phyloP scores from a whole-genome alignment of 2,113 vertebrate species.

The Oreochromis tanganicae region DNA sequence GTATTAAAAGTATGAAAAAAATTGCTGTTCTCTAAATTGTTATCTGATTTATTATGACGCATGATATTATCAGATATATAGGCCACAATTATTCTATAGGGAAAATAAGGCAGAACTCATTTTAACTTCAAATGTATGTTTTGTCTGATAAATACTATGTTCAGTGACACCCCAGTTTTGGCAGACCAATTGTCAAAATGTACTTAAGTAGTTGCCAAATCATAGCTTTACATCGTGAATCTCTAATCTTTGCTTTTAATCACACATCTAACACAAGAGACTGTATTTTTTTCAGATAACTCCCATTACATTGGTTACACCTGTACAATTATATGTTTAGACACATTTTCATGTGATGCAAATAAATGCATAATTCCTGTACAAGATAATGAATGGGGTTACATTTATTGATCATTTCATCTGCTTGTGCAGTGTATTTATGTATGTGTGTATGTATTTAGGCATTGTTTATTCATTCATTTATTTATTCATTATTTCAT shows the following conservation, averaged over 20 bases:
- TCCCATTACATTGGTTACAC: not conserved
- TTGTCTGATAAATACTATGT: not conserved
- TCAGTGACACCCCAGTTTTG: not conserved
- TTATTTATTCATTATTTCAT: not conserved
- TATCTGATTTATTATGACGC: not conserved
- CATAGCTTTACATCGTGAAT: not conserved
- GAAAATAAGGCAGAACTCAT: not conserved
- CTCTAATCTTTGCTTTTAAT: not conserved
- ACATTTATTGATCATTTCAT: not conserved
- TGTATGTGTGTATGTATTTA: not conserved
- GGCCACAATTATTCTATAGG: not conserved
- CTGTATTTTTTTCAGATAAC: not conserved
- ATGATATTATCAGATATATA: not conserved
- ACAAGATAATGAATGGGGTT: not conserved
- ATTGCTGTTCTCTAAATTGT: not conserved
- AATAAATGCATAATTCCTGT: not conserved
- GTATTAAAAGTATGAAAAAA: not conserved
- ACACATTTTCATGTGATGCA: not conserved
- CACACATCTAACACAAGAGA: not conserved
- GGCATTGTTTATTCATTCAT: not conserved
- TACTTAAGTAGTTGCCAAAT: not conserved
- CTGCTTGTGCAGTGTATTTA: not conserved
- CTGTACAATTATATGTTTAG: not conserved
- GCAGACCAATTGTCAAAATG: not conserved
- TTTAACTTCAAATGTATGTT: not conserved